Evolutionary conservation across 2,797 vertebrate genomes (phyloP).

Genomic region (Triplophysa yarkandensis): DNA sequence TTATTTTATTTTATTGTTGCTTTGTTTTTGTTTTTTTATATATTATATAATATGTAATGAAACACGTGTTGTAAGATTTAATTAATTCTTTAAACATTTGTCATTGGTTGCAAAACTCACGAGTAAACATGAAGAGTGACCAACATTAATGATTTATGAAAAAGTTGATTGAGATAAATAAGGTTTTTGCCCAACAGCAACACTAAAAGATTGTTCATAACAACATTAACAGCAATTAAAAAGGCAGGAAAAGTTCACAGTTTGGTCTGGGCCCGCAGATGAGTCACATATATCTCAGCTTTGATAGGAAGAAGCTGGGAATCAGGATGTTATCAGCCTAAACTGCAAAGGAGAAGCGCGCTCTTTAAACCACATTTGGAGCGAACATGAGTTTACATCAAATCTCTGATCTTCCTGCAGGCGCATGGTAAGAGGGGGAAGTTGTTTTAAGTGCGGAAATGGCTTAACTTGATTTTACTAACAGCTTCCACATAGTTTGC

Average conservation of each 20-base stretch:
- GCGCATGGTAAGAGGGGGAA: constrained; percentile 54
- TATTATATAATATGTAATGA: too few relatives aligned
- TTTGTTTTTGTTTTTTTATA: too few relatives aligned
- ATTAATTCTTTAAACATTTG: too few relatives aligned
- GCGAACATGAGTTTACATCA: constrained; percentile 60
- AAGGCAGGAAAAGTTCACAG: not conserved
- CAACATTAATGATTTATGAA: too few relatives aligned
- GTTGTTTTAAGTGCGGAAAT: constrained; percentile 60
- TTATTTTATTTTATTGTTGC: too few relatives aligned
- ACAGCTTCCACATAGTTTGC: constrained; percentile 55
- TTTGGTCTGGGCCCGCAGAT: not conserved
- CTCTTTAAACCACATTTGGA: constrained; percentile 59
- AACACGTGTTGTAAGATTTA: too few relatives aligned
- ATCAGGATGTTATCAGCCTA: constrained; percentile 23
- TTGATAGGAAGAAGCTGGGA: constrained; percentile 2
- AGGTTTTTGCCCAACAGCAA: too few relatives aligned
- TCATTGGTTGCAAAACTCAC: too few relatives aligned
- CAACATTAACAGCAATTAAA: not conserved
- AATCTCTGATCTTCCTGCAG: constrained; percentile 60
- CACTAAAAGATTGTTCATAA: too few relatives aligned
- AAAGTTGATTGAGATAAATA: too few relatives aligned
- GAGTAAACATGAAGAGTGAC: not conserved
- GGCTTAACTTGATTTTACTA: constrained; percentile 63
- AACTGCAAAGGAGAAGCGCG: not conserved
- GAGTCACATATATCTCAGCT: constrained; percentile 12